Percentiles rank a stretch among this genome's conserved stretches.
These are phyloP conservation scores for Trachelus troglodyta DNA, from an alignment of 2,888 invertebrate species.

Conservation along the genomic window DNA sequence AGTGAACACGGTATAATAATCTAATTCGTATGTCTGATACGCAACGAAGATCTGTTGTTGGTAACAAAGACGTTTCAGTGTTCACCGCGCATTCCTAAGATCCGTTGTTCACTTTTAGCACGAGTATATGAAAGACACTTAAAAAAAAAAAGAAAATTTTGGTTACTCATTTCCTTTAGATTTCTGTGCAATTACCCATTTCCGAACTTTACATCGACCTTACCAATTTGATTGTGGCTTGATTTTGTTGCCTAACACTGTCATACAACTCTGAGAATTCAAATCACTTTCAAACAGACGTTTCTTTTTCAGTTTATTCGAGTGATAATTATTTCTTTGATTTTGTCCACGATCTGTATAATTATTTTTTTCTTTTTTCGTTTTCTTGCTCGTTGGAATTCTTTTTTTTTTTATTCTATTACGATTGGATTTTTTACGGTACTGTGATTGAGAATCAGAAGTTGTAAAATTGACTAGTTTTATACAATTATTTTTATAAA, in stretches of 20 bases:
- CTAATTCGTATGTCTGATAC: neutral
- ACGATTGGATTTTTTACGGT: slow-evolving; percentile 49
- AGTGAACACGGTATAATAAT: neutral
- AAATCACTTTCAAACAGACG: slow-evolving; percentile 45
- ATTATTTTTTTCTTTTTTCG: slow-evolving; percentile 10
- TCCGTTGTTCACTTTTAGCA: neutral
- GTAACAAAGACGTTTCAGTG: neutral
- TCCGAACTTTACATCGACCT: slow-evolving; percentile 6
- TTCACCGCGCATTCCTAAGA: neutral
- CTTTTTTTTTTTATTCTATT: slow-evolving; percentile 19
- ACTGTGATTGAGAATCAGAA: slow-evolving; percentile 63
- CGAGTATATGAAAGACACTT: neutral
- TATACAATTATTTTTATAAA: slow-evolving; percentile 67
- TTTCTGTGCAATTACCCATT: neutral
- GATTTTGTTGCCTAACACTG: slow-evolving; percentile 61
- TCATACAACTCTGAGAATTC: slow-evolving; percentile 63
- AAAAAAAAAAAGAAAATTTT: neutral
- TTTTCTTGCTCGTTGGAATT: slow-evolving; percentile 19
- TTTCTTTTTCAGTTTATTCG: slow-evolving; percentile 11
- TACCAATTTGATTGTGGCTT: slow-evolving; percentile 58
- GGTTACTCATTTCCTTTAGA: neutral
- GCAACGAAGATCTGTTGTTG: neutral
- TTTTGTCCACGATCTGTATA: neutral
- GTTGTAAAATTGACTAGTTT: slow-evolving; percentile 66
- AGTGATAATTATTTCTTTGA: neutral